phyloP scores from a whole-genome alignment of 2,113 vertebrate species.

The Ailurus styani region DNA sequence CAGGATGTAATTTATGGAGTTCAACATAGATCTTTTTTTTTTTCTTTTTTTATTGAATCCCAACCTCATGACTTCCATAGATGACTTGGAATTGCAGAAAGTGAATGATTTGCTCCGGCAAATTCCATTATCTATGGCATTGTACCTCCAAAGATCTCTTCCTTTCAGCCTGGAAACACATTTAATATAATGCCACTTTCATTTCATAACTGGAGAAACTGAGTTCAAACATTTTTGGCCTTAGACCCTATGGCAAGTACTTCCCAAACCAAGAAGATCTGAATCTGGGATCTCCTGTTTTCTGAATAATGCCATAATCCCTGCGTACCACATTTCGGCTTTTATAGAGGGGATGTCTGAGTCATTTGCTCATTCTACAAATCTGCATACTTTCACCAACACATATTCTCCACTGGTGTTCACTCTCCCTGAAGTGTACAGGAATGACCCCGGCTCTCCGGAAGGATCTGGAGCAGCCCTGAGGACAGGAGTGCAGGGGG shows the following conservation, averaged over 20 bases:
- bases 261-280: not conserved
- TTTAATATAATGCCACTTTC: not conserved
- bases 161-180: not conserved
- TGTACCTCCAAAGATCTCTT: not conserved
- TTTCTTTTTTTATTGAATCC: not conserved
- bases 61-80: not conserved
- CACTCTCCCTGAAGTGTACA: not conserved
- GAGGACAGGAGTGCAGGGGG: not conserved
- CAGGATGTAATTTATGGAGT: not conserved
- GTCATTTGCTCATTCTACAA: constrained; percentile 39
- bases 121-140: not conserved
- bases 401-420: not conserved
- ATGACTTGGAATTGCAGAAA: not conserved
- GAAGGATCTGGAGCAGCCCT: not conserved
- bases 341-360: constrained; percentile 50
- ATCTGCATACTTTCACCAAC: constrained; percentile 42
- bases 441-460: not conserved
- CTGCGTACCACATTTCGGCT: not conserved
- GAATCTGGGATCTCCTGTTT: not conserved
- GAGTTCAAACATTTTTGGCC: constrained; percentile 21
- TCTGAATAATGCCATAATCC: not conserved
- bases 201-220: constrained; percentile 38
- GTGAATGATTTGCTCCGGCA: not conserved
- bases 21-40: not conserved
- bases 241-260: not conserved